Conservation (phyloP, 2,888 invertebrate species). For the Lottia scabra region DNA sequence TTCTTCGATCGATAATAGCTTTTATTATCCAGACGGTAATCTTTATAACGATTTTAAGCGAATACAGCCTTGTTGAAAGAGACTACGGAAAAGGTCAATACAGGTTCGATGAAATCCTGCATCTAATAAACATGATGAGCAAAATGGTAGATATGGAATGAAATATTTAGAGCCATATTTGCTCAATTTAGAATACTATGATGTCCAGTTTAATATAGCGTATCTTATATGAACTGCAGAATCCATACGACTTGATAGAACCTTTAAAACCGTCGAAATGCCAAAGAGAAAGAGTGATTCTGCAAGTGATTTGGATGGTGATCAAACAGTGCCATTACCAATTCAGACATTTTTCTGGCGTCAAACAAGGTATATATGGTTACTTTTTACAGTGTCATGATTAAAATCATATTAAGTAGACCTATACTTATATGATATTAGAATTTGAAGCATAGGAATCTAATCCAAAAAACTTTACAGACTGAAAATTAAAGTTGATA, state of each 20-base stretch:
- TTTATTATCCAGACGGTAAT: no score
- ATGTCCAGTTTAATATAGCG: constrained; percentile 10
- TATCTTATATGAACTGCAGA: background rate
- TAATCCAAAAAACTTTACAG: no score
- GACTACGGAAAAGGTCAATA: no score
- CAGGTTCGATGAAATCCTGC: background rate
- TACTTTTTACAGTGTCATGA: background rate
- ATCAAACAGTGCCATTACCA: constrained; percentile 82
- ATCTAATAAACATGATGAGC: background rate
- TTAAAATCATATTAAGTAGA: background rate
- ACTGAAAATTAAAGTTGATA: no score
- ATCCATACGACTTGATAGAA: background rate
- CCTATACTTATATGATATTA: background rate
- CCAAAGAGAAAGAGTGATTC: constrained; percentile 60
- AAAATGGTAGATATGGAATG: no score
- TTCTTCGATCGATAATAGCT: no score
- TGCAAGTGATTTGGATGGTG: constrained; percentile 57
- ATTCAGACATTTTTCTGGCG: constrained; percentile 98
- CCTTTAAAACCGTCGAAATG: constrained; percentile 38
- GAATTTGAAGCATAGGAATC: background rate
- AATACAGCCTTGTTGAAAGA: no score
- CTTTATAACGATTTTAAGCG: no score
- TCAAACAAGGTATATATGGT: constrained; percentile 80
- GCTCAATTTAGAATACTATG: background rate
- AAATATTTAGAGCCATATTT: background rate